Percentiles rank a stretch among this genome's conserved stretches.
Conservation (phyloP, 2,797 vertebrate genomes). For the Falco concolor region DNA sequence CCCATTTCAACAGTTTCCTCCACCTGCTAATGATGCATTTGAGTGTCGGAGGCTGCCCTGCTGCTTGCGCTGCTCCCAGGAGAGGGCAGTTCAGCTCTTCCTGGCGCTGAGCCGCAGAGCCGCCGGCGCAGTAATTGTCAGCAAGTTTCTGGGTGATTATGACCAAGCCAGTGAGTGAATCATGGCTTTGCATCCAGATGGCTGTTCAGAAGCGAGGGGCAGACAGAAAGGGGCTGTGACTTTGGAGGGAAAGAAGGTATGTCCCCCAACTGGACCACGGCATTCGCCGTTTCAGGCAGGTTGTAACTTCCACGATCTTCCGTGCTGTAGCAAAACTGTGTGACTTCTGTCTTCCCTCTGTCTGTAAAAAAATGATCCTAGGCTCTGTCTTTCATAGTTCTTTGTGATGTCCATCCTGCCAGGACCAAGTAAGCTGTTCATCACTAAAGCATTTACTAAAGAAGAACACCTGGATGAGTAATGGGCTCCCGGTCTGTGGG, state of each 20-base stretch:
- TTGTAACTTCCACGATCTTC: not conserved
- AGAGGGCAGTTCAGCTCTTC: slow-evolving; percentile 48
- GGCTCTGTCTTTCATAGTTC: rapidly evolving
- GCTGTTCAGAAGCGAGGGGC: not conserved
- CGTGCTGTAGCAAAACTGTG: not conserved
- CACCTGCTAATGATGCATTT: not conserved
- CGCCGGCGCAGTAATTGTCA: not conserved
- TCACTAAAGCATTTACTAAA: not conserved
- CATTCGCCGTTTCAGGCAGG: not conserved
- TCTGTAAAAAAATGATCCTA: not conserved
- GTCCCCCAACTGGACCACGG: not conserved
- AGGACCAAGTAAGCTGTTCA: not conserved
- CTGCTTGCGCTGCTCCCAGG: slow-evolving; percentile 21
- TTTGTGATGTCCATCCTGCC: not conserved
- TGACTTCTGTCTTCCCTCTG: not conserved
- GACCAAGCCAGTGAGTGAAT: not conserved
- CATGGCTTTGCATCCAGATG: not conserved
- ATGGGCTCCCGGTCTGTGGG: not conserved
- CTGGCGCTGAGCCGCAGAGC: not conserved
- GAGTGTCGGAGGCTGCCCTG: not conserved
- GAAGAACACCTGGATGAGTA: not conserved
- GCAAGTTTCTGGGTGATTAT: not conserved
- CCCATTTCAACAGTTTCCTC: not conserved
- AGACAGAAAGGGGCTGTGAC: not conserved
- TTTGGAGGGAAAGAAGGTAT: not conserved